Percentiles rank a stretch among this genome's conserved stretches.
Conservation (phyloP, 2,113 vertebrate genomes). For the Urocitellus parryii region DNA sequence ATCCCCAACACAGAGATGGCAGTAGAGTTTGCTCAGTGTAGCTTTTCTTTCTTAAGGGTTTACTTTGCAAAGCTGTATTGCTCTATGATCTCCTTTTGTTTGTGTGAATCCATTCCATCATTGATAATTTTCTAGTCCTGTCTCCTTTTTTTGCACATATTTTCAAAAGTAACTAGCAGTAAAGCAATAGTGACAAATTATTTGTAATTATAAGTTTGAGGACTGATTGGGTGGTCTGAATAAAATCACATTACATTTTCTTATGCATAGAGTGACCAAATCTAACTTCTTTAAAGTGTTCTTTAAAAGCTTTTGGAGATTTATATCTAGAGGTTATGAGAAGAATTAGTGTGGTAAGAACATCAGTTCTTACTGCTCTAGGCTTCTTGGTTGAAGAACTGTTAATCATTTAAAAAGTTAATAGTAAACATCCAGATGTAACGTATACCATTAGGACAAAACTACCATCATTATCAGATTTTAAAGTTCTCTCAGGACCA, state of each 20-base stretch:
- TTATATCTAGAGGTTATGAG: slow-evolving; percentile 56
- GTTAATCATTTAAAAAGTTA: slow-evolving; percentile 68
- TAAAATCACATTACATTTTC: neutral
- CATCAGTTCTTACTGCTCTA: slow-evolving; percentile 62
- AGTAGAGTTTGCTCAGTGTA: slow-evolving; percentile 79
- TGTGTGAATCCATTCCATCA: slow-evolving; percentile 62
- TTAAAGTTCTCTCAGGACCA: slow-evolving; percentile 52
- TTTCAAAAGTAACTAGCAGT: slow-evolving; percentile 37
- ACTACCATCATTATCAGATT: slow-evolving; percentile 59
- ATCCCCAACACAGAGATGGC: slow-evolving; percentile 75
- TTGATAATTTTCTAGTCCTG: slow-evolving; percentile 62
- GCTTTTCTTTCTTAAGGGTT: slow-evolving; percentile 79
- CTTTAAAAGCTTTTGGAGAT: slow-evolving; percentile 64
- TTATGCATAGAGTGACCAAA: neutral
- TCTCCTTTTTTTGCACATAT: slow-evolving; percentile 42
- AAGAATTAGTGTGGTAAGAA: slow-evolving; percentile 35
- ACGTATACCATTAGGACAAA: slow-evolving; percentile 62
- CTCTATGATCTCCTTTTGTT: slow-evolving; percentile 71
- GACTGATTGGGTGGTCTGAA: neutral
- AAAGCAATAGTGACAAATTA: slow-evolving; percentile 44
- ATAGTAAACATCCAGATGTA: slow-evolving; percentile 47
- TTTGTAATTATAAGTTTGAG: slow-evolving; percentile 34
- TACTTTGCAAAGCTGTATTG: slow-evolving; percentile 77
- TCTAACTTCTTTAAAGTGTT: slow-evolving; percentile 50
- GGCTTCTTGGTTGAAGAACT: slow-evolving; percentile 70